These are phyloP conservation scores for Gryllus longicercus DNA, from an alignment of 2,888 invertebrate genomes.

Conservation along the genomic window DNA sequence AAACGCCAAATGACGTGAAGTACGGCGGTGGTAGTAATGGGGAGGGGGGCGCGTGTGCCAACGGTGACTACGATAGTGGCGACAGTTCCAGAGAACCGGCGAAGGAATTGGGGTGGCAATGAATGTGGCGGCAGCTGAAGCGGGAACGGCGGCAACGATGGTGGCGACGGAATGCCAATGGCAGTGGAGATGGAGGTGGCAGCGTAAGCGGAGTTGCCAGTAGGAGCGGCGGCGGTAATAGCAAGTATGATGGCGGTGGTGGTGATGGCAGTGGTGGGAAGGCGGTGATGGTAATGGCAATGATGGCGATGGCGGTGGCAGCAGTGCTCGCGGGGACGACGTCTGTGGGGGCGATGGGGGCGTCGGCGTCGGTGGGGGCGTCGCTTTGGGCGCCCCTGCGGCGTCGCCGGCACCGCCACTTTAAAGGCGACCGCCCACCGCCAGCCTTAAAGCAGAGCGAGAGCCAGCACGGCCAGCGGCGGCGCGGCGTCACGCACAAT, in stretches of 20 bases:
- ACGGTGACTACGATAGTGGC: too few species aligned
- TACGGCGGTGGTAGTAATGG: too few species aligned
- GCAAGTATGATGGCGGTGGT: not conserved
- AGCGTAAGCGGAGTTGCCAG: too few species aligned
- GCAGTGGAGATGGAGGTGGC: too few species aligned
- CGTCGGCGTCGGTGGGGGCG: not conserved
- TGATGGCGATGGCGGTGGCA: not conserved
- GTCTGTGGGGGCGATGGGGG: not conserved
- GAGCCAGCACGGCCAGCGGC: not conserved
- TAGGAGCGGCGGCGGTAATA: not conserved
- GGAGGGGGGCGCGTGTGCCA: too few species aligned
- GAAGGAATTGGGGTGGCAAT: too few species aligned
- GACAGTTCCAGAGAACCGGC: too few species aligned
- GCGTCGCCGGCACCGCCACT: not conserved
- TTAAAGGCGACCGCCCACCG: constrained; percentile 6
- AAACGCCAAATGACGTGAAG: too few species aligned
- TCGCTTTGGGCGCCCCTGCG: not conserved
- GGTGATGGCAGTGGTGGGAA: not conserved
- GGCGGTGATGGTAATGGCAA: not conserved
- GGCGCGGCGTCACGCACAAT: not conserved
- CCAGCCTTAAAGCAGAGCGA: not conserved
- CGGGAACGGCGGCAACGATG: too few species aligned
- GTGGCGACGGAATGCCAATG: too few species aligned
- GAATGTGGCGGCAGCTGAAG: too few species aligned
- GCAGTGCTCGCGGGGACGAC: not conserved